Conservation (phyloP, 1,140 invertebrate species). For the Ceratosolen solmsi region DNA sequence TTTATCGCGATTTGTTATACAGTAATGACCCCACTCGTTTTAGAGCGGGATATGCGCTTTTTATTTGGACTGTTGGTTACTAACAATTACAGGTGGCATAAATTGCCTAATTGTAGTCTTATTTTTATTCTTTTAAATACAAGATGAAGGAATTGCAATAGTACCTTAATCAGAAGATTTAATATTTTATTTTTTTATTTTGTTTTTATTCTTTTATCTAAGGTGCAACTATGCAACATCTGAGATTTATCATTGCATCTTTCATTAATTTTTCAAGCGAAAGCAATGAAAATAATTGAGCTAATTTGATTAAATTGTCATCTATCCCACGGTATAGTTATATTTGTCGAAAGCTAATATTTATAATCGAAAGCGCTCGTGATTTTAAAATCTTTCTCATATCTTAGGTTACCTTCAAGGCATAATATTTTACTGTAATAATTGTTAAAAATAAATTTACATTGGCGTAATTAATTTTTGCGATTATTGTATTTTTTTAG, state of each 20-base stretch:
- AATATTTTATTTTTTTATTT: neutral
- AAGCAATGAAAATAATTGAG: neutral
- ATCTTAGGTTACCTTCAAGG: neutral
- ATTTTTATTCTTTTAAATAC: neutral
- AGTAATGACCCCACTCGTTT: neutral
- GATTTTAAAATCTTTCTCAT: neutral
- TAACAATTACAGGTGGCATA: neutral
- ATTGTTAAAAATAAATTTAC: neutral
- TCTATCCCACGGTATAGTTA: neutral
- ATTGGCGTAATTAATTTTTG: neutral
- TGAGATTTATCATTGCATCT: neutral
- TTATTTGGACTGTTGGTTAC: neutral
- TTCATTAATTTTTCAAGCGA: neutral
- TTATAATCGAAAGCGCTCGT: neutral
- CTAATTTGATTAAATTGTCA: neutral
- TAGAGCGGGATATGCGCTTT: constrained; percentile 8
- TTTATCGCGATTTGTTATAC: neutral
- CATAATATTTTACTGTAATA: neutral
- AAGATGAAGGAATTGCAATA: neutral
- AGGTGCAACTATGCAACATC: no score
- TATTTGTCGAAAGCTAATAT: neutral
- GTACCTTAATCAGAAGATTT: neutral
- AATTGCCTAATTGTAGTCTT: neutral
- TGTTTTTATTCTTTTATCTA: neutral
- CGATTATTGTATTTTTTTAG: neutral